Base-by-base conservation (phyloP, 2,113 vertebrate genomes). In the Oryzias celebensis region DNA sequence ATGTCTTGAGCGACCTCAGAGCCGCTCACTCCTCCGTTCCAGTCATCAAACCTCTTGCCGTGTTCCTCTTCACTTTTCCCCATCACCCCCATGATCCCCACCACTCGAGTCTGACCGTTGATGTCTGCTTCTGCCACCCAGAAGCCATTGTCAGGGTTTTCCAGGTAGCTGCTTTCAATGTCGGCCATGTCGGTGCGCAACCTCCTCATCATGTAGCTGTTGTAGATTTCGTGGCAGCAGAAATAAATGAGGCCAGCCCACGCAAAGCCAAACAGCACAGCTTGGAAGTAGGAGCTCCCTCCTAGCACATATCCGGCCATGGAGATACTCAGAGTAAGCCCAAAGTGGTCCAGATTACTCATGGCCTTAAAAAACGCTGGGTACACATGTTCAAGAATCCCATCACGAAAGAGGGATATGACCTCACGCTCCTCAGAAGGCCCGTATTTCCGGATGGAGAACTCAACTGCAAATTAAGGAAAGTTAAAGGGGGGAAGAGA, bases 351-450 rank as follows among this genome's bases (percentile, higher is more conserved):
- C 0, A 85, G 78, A 46, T 92, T 78, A 51, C 78, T 82, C 75
- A 89, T 66, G 72, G 89, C 75, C 65, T 67, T 85, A 77, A 90
- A 89, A 58, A 92, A 92, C 2, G 91, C 86, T 3, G 90, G 90
- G 68, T 90, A 90, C 1, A 91, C 75, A 1, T 92, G 87, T 31
- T 92, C 91, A 1, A 85, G 62, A 7, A 85, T 71, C 22, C 89
- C 87, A 15, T 82, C 68, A 18, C 62, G 80, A 52, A 89, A 86
- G 2, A 92, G 75, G 1, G 85, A 71, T 44, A 64, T 36, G 48
- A 89, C 81, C 16, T 52, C 80, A 0, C 52, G 58, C 28, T 78
- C 56, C 50, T 92, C 91, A 6, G 85, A 74, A 14, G 85, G 62
- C 18, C 31, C 63, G 26, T 86, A 91, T 20, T 81, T 79, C 62